A percentile compares a stretch with the other conserved stretches of the same genome.
These are phyloP conservation scores for Gari tellinella DNA, from an alignment of 2,888 invertebrate species.

Conservation along the genomic window DNA sequence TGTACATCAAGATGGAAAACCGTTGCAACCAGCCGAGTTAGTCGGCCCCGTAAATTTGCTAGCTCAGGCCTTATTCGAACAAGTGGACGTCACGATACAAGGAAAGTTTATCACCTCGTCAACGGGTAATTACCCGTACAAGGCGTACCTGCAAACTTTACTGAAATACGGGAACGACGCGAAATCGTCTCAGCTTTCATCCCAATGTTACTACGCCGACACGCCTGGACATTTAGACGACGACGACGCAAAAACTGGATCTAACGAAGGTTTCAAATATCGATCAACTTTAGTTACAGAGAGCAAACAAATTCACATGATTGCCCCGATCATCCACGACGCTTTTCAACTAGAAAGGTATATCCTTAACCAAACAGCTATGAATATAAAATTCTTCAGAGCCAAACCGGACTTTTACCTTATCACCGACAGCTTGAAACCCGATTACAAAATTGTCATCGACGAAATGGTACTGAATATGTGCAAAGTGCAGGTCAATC, in stretches of 20 bases:
- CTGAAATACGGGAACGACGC: no score
- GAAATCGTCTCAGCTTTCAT: no score
- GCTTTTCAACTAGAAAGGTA: conserved; percentile 30
- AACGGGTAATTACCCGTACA: no score
- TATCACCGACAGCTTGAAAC: conserved; percentile 7
- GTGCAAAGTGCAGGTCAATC: conserved; percentile 27
- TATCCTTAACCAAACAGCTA: conserved; percentile 26
- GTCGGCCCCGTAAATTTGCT: conserved; percentile 39
- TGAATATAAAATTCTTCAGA: conserved; percentile 37
- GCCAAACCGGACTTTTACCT: conserved; percentile 38
- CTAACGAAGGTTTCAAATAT: conserved; percentile 22
- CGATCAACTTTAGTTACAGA: conserved; percentile 14
- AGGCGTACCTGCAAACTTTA: no score
- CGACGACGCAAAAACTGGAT: conserved; percentile 9
- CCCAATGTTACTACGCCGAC: conserved; percentile 33
- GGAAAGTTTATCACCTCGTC: conserved; percentile 27
- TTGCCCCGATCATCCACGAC: conserved; percentile 35
- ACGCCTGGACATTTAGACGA: conserved; percentile 27
- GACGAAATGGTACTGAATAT: conserved; percentile 28
- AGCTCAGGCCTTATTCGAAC: conserved; percentile 29
- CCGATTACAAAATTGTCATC: conserved; percentile 30
- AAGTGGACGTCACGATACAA: conserved; percentile 40
- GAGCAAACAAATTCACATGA: conserved; percentile 31
- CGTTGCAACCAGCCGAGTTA: conserved; percentile 21
- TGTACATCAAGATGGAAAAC: conserved; percentile 16